Evolutionary conservation across 2,797 vertebrate genomes (phyloP).

Genomic region (Neosilurus mollespiculum): DNA sequence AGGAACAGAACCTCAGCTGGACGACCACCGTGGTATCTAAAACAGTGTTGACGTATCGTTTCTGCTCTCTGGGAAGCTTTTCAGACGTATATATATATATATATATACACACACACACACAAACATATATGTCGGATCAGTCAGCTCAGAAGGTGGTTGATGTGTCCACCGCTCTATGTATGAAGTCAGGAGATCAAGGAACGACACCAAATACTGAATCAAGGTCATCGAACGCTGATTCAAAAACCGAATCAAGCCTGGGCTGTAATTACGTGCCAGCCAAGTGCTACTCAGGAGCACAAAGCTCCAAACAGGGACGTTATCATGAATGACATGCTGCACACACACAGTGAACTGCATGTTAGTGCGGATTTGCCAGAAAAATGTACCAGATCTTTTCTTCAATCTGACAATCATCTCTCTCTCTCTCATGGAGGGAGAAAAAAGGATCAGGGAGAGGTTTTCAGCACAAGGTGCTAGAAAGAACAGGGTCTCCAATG

Average conservation of each 20-base stretch:
- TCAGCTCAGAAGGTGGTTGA: not conserved
- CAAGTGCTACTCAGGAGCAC: not conserved
- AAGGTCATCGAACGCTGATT: not conserved
- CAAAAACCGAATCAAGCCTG: not conserved
- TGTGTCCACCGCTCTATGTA: not conserved
- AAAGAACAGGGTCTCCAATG: not conserved
- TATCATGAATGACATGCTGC: not conserved
- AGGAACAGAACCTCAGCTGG: not conserved
- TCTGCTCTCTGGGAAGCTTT: not conserved
- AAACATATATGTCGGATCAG: too few species aligned
- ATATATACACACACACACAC: too few species aligned
- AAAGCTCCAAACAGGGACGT: not conserved
- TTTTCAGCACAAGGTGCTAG: not conserved
- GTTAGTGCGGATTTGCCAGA: not conserved
- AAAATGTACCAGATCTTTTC: not conserved
- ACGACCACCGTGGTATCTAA: not conserved
- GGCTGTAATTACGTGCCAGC: conserved; percentile 8
- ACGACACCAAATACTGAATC: not conserved
- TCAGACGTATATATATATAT: not conserved
- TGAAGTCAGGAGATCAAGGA: conserved; percentile 2
- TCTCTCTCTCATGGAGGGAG: not conserved
- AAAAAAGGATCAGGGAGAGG: not conserved
- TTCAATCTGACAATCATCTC: not conserved
- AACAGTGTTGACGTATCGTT: not conserved
- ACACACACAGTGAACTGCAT: not conserved